Conservation (phyloP, 2,888 invertebrate genomes). For the Papilio gigon region DNA sequence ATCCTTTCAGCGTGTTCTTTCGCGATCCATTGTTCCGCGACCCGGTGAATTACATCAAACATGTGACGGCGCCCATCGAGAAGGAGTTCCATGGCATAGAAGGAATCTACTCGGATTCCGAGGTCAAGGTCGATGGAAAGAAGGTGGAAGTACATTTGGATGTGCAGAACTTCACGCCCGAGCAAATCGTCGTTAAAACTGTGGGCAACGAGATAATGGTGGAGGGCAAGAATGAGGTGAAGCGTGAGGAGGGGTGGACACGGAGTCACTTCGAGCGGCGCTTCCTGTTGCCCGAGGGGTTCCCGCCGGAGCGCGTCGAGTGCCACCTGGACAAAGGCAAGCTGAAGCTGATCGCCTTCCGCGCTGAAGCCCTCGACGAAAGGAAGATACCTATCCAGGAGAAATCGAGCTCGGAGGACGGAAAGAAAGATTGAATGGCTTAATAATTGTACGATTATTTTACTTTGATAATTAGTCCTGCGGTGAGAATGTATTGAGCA, state of each 20-base stretch:
- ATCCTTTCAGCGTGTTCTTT: constrained; percentile 64
- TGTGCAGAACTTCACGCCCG: constrained; percentile 90
- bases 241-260: constrained; percentile 88
- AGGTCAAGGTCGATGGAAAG: constrained; percentile 83
- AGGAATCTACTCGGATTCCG: constrained; percentile 80
- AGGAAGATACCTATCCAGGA: constrained; percentile 67
- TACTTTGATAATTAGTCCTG: neutral
- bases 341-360: constrained; percentile 85
- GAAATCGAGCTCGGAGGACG: constrained; percentile 48
- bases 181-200: constrained; percentile 90
- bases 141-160: constrained; percentile 88
- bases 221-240: constrained; percentile 91
- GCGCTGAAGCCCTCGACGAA: constrained; percentile 67
- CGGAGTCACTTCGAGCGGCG: constrained; percentile 89
- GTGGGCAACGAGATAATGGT: constrained; percentile 87
- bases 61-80: constrained; percentile 58
- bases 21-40: constrained; percentile 75
- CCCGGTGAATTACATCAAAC: constrained; percentile 64
- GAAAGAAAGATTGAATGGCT: constrained; percentile 15
- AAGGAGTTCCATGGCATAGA: constrained; percentile 67
- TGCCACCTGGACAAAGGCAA: constrained; percentile 90
- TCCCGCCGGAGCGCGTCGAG: constrained; percentile 87
- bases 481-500: neutral
- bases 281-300: constrained; percentile 88
- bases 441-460: neutral